These are phyloP conservation scores for Lathamus discolor DNA, from an alignment of 2,113 vertebrate genomes.

Conservation along the genomic window DNA sequence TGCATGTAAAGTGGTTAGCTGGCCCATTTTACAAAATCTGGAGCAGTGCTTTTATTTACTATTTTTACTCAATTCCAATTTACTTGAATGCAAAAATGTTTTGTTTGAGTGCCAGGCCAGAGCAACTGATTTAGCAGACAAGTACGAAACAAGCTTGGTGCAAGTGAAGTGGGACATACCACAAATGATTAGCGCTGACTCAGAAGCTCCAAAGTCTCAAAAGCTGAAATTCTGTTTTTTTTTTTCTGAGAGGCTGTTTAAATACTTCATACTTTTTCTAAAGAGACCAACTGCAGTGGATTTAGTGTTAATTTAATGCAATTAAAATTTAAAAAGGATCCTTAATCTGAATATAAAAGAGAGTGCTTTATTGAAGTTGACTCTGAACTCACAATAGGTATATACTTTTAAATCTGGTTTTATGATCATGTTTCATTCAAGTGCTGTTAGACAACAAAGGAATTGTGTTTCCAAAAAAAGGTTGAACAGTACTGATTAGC, in stretches of 20 bases:
- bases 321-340: conserved; percentile 63
- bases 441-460: conserved; percentile 67
- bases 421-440: conserved; percentile 71
- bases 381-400: conserved; percentile 59
- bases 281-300: conserved; percentile 26
- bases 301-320: conserved; percentile 68
- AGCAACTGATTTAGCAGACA: not conserved
- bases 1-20: not conserved
- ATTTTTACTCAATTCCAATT: not conserved
- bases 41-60: not conserved
- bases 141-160: not conserved
- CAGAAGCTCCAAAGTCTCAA: not conserved
- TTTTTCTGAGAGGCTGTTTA: not conserved
- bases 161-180: not conserved
- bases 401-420: conserved; percentile 72
- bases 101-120: conserved; percentile 3
- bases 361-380: conserved; percentile 53
- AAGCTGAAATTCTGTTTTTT: not conserved
- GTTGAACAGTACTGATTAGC: conserved; percentile 59
- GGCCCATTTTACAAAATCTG: not conserved
- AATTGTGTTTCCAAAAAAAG: conserved; percentile 64
- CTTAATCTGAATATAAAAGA: conserved; percentile 71
- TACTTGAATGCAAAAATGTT: conserved; percentile 26
- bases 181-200: conserved; percentile 3
- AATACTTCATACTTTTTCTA: conserved; percentile 17